Percentiles rank a stretch among this genome's conserved stretches.
Evolutionary conservation across 2,113 vertebrate genomes (phyloP).

Genomic region (Podarcis cretensis): DNA sequence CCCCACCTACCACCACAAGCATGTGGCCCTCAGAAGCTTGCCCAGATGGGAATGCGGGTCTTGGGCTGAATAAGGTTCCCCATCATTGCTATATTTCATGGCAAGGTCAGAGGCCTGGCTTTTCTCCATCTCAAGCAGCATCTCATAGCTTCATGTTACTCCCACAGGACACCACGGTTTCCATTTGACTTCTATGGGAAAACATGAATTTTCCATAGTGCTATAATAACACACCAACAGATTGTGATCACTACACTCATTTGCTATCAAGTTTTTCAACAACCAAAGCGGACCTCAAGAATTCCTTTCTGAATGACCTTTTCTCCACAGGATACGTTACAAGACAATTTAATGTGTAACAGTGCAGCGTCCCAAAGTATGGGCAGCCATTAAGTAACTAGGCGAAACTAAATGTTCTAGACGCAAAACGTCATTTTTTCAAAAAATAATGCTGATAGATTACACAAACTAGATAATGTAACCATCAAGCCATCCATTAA

Average conservation of each 20-base stretch:
- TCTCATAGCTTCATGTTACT: not conserved
- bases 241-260: not conserved
- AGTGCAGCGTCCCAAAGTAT: not conserved
- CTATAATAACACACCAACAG: too few relatives aligned
- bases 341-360: not conserved
- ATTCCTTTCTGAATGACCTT: not conserved
- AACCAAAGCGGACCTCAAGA: not conserved
- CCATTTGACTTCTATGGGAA: not conserved
- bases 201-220: not conserved
- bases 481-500: constrained; percentile 2
- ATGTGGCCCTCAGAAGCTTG: too few relatives aligned
- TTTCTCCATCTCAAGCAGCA: not conserved
- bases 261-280: not conserved
- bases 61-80: too few relatives aligned
- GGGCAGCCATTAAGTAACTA: not conserved
- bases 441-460: not conserved
- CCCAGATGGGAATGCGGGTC: too few relatives aligned
- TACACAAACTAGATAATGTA: not conserved
- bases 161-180: not conserved
- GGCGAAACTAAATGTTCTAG: not conserved
- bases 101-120: not conserved
- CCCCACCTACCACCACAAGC: too few relatives aligned
- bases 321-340: not conserved
- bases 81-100: not conserved
- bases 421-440: not conserved